Conservation (phyloP, 2,113 vertebrate species). For the Notothenia rossii region DNA sequence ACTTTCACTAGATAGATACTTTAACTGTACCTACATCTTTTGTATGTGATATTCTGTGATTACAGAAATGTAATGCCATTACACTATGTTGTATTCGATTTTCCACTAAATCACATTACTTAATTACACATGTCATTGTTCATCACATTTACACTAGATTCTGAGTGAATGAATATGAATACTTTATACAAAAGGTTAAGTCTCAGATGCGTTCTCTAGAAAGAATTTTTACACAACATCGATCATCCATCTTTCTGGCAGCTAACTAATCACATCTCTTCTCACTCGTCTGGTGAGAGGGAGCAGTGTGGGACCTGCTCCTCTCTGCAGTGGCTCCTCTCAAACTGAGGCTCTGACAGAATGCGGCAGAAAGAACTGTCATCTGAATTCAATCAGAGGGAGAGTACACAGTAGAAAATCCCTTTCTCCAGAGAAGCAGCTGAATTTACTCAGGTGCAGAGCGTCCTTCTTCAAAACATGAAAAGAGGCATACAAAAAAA, state of each 20-base stretch:
- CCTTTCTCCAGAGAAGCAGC: slow-evolving; percentile 29
- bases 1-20: neutral
- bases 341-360: slow-evolving; percentile 71
- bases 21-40: neutral
- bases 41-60: slow-evolving; percentile 2
- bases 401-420: slow-evolving; percentile 29
- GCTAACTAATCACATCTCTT: slow-evolving; percentile 55
- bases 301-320: slow-evolving; percentile 55
- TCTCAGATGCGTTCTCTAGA: slow-evolving; percentile 18
- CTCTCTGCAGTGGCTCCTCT: slow-evolving; percentile 73
- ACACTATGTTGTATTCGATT: neutral
- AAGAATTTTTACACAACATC: slow-evolving; percentile 31
- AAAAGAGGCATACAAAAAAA: slow-evolving; percentile 15
- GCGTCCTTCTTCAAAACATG: slow-evolving; percentile 24
- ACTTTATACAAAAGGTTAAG: neutral
- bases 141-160: neutral
- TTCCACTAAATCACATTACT: neutral
- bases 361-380: slow-evolving; percentile 75
- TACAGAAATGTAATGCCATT: slow-evolving; percentile 9
- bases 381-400: slow-evolving; percentile 69
- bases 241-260: slow-evolving; percentile 45
- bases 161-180: neutral
- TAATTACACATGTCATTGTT: neutral
- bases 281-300: slow-evolving; percentile 48
- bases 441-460: slow-evolving; percentile 44